These are phyloP conservation scores for Sula dactylatra DNA, from an alignment of 2,113 vertebrate genomes.

Conservation along the genomic window DNA sequence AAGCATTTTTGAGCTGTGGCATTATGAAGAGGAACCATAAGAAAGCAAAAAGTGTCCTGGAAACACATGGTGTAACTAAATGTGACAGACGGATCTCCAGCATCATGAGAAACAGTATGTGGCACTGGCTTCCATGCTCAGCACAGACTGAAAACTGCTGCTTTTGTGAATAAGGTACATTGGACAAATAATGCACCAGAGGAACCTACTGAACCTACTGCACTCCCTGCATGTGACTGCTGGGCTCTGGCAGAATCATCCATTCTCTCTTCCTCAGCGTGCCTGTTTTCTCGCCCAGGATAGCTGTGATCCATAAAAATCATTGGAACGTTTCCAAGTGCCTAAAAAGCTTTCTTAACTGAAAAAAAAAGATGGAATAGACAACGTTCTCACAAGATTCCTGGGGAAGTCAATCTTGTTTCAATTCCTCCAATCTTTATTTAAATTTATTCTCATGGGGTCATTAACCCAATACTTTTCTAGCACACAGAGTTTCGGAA, in stretches of 20 bases:
- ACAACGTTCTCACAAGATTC: background rate
- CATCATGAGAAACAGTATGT: background rate
- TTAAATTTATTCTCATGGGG: background rate
- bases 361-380: background rate
- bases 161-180: background rate
- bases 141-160: background rate
- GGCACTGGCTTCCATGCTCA: background rate
- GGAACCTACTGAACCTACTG: background rate
- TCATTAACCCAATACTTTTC: background rate
- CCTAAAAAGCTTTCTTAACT: background rate
- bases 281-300: background rate
- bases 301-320: background rate
- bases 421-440: background rate
- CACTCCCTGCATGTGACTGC: background rate
- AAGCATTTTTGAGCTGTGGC: background rate
- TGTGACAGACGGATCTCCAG: accelerated
- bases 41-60: background rate
- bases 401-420: background rate
- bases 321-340: background rate
- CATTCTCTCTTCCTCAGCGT: background rate
- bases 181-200: background rate
- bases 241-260: background rate
- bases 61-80: background rate
- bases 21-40: background rate
- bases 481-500: background rate